phyloP scores from a whole-genome alignment of 2,888 invertebrate species.

The Bimastos eiseni region DNA sequence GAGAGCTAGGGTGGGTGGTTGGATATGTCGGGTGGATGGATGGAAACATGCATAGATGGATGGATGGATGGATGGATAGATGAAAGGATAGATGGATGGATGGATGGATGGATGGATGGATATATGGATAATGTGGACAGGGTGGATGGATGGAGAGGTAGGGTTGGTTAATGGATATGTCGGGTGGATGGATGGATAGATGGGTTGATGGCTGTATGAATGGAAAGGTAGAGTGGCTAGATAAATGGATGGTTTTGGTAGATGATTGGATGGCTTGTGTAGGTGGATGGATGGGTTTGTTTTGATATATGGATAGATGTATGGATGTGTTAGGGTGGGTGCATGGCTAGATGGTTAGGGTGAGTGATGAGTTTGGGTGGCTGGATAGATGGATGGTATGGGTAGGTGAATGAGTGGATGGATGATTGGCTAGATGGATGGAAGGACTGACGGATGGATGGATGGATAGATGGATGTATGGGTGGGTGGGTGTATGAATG shows the following conservation, averaged over 20 bases:
- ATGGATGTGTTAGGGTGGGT: not conserved
- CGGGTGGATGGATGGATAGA: not conserved
- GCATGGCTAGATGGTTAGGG: not conserved
- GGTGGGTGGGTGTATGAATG: not conserved
- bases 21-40: not conserved
- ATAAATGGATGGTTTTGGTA: not conserved
- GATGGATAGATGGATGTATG: not conserved
- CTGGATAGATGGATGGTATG: not conserved
- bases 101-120: not conserved
- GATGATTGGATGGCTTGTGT: no score
- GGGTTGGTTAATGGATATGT: no score
- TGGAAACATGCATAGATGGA: not conserved
- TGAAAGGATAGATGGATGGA: not conserved
- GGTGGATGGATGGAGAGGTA: not conserved
- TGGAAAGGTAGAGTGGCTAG: no score
- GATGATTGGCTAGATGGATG: not conserved
- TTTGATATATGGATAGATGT: not conserved
- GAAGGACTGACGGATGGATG: not conserved
- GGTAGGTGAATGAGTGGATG: no score
- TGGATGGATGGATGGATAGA: not conserved
- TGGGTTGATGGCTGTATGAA: not conserved
- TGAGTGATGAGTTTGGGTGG: not conserved
- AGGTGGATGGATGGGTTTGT: not conserved
- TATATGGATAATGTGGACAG: not conserved
- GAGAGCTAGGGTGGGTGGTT: not conserved